These are phyloP conservation scores for Lochmaea capreae DNA, from an alignment of 2,888 invertebrate species.

Conservation along the genomic window DNA sequence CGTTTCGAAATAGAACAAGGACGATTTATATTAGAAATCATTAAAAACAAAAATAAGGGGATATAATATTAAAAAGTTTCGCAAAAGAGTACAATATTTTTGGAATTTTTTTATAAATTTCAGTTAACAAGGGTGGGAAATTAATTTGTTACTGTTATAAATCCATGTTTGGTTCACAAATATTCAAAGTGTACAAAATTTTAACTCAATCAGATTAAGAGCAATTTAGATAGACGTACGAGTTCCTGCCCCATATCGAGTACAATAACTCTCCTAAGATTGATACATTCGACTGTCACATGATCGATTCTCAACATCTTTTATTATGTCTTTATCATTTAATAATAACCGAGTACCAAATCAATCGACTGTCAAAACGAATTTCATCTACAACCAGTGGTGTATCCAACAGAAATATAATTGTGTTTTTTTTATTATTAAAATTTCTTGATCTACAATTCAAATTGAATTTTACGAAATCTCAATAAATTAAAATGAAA, in stretches of 20 bases:
- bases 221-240: no score
- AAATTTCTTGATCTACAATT: neutral
- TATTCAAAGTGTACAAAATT: no score
- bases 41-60: no score
- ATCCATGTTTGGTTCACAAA: no score
- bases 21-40: neutral
- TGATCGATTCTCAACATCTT: slow-evolving; percentile 52
- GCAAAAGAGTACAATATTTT: no score
- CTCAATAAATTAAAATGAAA: neutral
- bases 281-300: slow-evolving; percentile 45
- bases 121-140: no score
- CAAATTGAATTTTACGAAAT: neutral
- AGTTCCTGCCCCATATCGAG: neutral
- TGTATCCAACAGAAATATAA: slow-evolving; percentile 31
- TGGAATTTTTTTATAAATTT: no score
- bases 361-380: slow-evolving; percentile 53
- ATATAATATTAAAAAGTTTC: no score
- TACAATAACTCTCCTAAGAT: slow-evolving; percentile 27
- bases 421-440: neutral
- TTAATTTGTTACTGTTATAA: no score
- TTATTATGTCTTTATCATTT: slow-evolving; percentile 52
- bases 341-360: slow-evolving; percentile 51
- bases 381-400: slow-evolving; percentile 7
- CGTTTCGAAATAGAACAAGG: slow-evolving; percentile 5
- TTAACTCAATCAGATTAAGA: no score